phyloP scores from a whole-genome alignment of 1,140 invertebrate species.

The Ectropis grisescens region DNA sequence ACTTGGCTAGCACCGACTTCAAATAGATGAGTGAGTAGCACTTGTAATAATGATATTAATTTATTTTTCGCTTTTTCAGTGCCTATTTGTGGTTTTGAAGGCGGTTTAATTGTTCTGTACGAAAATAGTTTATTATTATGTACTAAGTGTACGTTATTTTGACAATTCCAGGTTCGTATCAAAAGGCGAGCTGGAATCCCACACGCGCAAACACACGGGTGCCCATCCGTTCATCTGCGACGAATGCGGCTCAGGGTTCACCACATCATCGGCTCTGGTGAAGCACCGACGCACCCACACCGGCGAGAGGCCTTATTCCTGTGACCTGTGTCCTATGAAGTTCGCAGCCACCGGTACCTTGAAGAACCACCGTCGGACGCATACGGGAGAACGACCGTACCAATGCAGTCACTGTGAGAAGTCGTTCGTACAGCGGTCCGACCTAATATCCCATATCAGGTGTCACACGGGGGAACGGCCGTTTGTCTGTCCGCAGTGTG shows the following conservation, averaged over 20 bases:
- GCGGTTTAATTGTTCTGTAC: too few species aligned
- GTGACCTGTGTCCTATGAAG: conserved; percentile 86
- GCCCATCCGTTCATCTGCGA: conserved; percentile 81
- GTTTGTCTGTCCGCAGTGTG: conserved; percentile 87
- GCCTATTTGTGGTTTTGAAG: too few species aligned
- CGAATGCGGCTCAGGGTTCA: conserved; percentile 81
- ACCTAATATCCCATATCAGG: conserved; percentile 79
- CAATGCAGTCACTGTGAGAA: conserved; percentile 56
- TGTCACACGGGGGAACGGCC: conserved; percentile 86
- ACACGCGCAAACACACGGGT: conserved; percentile 74
- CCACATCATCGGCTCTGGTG: conserved; percentile 79
- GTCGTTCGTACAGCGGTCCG: conserved; percentile 71
- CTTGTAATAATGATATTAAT: too few species aligned
- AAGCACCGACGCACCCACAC: conserved; percentile 83
- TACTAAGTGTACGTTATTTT: too few species aligned
- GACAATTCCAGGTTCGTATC: conserved; percentile 59
- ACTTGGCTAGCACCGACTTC: too few species aligned
- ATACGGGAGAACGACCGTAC: conserved; percentile 81
- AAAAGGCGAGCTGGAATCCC: conserved; percentile 72
- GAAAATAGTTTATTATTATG: too few species aligned
- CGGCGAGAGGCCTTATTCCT: conserved; percentile 84
- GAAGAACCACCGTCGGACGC: conserved; percentile 76
- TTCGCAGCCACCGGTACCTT: conserved; percentile 78
- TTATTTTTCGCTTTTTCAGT: too few species aligned
- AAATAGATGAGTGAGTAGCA: too few species aligned